Base-by-base conservation (phyloP, 2,113 vertebrate genomes). In the Pagrus major region DNA sequence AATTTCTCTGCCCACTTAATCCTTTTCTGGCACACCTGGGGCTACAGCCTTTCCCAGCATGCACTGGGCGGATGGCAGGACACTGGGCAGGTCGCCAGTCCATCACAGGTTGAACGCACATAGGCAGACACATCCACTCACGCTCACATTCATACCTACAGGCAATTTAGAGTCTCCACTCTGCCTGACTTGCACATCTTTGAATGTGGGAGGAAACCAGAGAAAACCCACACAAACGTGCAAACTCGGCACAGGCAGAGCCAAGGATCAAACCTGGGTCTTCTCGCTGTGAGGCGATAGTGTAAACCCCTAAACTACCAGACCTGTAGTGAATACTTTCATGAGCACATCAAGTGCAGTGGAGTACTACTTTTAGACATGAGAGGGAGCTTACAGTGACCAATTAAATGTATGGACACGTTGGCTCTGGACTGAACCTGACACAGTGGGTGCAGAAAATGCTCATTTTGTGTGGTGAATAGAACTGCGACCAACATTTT, bases 1-100 rank as follows among this genome's bases (percentile, higher is more conserved):
- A 80, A 47, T 70, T 47, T 58, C 77, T 81, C 77, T 80, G 67
- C 80, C 82, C 80, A 77, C 80, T 66, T 81, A 59, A 88, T 87
- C 77, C 60, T 61, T 73, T 80, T 42, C 60, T 81, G 79, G 78
- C 78, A 76, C 70, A 86, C 75, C 83, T 76, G 78, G 74, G 68
- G 82, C 80, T 80, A 59, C 66, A 85, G 69, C 84, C 80, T 77
- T 51, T 92, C 86, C 88, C 90, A 87, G 86, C 88, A 89, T 90
- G 78, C 83, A 85, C 51, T 31, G 87, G 81, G 85, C 4, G n/a
- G 71, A 49, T 77, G 80, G 85, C 79, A 78, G 88, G 83, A 86
- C 76, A 81, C 60, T 4, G 76, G 88, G 88, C 88, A 78, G 81
- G 73, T 84, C 18, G 76, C 90, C 88, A 83, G 78, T 65, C 71